Evolutionary conservation across 2,797 vertebrate genomes (phyloP).

Genomic region (Sciurus carolinensis): DNA sequence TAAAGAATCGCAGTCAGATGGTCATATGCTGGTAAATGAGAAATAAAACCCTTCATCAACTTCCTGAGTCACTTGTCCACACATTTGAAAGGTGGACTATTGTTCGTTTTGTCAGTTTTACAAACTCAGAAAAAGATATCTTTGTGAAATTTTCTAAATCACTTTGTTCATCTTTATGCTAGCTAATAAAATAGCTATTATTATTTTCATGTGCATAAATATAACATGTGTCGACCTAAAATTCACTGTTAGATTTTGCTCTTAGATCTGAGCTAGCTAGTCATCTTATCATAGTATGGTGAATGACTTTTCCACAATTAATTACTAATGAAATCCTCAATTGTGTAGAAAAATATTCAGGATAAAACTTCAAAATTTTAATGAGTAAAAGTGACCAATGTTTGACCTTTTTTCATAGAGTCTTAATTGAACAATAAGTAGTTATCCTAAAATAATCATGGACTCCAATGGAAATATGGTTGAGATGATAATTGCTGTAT

Average conservation of each 20-base stretch:
- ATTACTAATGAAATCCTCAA: conserved; percentile 70
- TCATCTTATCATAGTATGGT: not conserved
- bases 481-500: conserved; percentile 79
- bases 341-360: conserved; percentile 64
- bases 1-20: not conserved
- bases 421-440: conserved; percentile 82
- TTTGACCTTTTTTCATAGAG: conserved; percentile 72
- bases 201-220: not conserved
- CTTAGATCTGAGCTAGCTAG: not conserved
- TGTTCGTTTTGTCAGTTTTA: not conserved
- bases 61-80: not conserved
- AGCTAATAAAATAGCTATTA: not conserved
- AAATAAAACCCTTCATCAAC: not conserved
- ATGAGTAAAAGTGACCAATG: conserved; percentile 75
- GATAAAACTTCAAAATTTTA: conserved; percentile 74
- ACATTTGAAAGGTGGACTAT: not conserved
- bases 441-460: conserved; percentile 76
- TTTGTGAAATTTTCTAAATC: conserved; percentile 5
- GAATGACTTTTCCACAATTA: conserved; percentile 72
- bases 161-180: not conserved
- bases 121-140: not conserved
- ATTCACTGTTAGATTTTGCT: not conserved
- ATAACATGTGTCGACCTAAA: not conserved
- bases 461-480: conserved; percentile 58
- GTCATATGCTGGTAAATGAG: not conserved